Evolutionary conservation across 2,797 vertebrate species (phyloP).

Genomic region (Leptatherina wallacei): DNA sequence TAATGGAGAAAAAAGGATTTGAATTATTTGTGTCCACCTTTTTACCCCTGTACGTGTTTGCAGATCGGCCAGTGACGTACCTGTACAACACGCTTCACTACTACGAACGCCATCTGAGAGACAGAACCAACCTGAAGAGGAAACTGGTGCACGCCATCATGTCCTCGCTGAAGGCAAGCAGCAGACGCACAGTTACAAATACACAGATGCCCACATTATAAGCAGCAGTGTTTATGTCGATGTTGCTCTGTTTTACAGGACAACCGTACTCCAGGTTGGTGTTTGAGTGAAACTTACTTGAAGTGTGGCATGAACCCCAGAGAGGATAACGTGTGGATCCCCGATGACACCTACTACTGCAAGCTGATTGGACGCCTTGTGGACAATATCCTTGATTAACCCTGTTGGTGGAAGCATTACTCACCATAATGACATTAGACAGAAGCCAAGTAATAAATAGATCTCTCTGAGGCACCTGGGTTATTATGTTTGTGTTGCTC

Average conservation of each 20-base stretch:
- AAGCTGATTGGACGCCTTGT: constrained; percentile 97
- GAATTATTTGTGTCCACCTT: no score
- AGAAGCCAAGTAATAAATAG: constrained; percentile 3
- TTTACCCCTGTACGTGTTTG: not conserved
- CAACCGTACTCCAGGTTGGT: constrained; percentile 95
- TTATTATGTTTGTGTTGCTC: constrained; percentile 16
- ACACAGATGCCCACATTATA: not conserved
- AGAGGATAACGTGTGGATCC: constrained; percentile 94
- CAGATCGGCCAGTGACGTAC: constrained; percentile 98
- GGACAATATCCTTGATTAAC: constrained; percentile 94
- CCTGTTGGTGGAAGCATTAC: not conserved
- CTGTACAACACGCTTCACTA: constrained; percentile 99
- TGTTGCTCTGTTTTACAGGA: constrained; percentile 73
- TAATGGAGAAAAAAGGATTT: no score
- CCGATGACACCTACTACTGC: constrained; percentile 98
- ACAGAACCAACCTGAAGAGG: constrained; percentile 93
- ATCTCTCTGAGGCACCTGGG: constrained; percentile 1
- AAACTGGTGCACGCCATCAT: constrained; percentile 98
- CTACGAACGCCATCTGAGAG: constrained; percentile 94
- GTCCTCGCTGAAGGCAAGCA: constrained; percentile 89
- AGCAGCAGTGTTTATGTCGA: not conserved
- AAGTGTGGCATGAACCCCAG: constrained; percentile 94
- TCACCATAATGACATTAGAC: constrained; percentile 4
- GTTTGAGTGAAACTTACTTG: constrained; percentile 95
- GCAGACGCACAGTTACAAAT: not conserved